Evolutionary conservation across 2,888 invertebrate genomes (phyloP).

Genomic region (Drosophila kokeensis): DNA sequence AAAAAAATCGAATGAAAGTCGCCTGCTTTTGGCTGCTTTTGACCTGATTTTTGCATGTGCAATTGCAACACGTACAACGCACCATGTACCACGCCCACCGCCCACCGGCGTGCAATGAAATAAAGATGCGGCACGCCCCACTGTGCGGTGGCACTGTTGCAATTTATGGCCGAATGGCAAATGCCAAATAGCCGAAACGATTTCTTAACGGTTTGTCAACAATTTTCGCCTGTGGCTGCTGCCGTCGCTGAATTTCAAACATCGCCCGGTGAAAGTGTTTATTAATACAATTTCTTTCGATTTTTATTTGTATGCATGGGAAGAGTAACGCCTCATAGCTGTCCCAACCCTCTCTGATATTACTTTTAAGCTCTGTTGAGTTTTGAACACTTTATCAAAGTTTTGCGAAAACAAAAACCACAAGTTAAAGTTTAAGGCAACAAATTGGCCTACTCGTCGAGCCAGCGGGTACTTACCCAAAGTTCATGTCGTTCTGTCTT

Average conservation of each 20-base stretch:
- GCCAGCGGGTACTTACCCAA: conserved; percentile 10
- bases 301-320: conserved; percentile 35
- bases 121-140: conserved; percentile 58
- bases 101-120: conserved; percentile 50
- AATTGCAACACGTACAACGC: conserved; percentile 60
- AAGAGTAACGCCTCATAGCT: conserved; percentile 51
- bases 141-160: conserved; percentile 10
- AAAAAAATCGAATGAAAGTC: conserved; percentile 78
- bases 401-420: conserved; percentile 16
- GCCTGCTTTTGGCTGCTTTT: conserved; percentile 42
- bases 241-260: conserved; percentile 64
- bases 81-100: conserved; percentile 4
- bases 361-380: neutral
- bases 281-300: conserved; percentile 73
- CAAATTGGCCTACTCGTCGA: conserved; percentile 25
- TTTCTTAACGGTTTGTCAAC: conserved; percentile 58
- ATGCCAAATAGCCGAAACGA: conserved; percentile 62
- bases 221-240: conserved; percentile 42
- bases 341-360: neutral
- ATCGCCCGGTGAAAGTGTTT: conserved; percentile 79
- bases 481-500: conserved; percentile 28
- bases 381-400: conserved; percentile 12
- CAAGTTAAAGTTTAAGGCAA: conserved; percentile 14
- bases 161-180: conserved; percentile 72
- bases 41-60: conserved; percentile 73